Conservation (phyloP, 2,113 vertebrate species). For the Nymphicus hollandicus region DNA sequence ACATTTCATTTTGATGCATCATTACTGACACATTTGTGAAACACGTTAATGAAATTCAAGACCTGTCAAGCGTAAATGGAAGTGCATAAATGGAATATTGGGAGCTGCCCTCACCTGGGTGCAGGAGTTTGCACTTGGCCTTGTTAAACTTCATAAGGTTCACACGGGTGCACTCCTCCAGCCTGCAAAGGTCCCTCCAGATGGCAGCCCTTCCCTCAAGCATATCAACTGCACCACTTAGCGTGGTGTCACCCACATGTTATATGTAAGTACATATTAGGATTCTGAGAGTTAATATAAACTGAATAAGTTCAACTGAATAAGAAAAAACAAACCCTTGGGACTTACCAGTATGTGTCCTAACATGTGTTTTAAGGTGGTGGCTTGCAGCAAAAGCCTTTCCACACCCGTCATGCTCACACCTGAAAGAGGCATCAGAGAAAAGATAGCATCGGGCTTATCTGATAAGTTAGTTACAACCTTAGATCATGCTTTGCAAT, state of each 20-base stretch:
- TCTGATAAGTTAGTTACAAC: background rate
- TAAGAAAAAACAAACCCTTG: background rate
- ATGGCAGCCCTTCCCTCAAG: background rate
- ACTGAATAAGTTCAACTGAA: background rate
- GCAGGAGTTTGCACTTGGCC: background rate
- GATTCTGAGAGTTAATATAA: background rate
- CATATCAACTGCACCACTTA: background rate
- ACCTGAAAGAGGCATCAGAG: slow-evolving; percentile 74
- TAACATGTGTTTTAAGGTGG: slow-evolving; percentile 97
- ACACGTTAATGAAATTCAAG: background rate
- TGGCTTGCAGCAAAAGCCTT: slow-evolving; percentile 98
- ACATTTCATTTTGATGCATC: background rate
- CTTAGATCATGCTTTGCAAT: background rate
- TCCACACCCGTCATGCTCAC: slow-evolving; percentile 96
- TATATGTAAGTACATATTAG: background rate
- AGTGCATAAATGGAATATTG: background rate
- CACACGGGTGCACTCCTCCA: background rate
- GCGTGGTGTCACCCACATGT: background rate
- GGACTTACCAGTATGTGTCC: slow-evolving; percentile 93
- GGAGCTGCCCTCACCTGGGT: background rate
- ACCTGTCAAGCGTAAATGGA: background rate
- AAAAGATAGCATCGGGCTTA: background rate
- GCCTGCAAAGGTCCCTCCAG: background rate
- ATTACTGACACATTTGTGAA: background rate
- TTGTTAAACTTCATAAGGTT: background rate